Conservation (phyloP, 1,140 invertebrate species). For the Calliopsis andreniformis region DNA sequence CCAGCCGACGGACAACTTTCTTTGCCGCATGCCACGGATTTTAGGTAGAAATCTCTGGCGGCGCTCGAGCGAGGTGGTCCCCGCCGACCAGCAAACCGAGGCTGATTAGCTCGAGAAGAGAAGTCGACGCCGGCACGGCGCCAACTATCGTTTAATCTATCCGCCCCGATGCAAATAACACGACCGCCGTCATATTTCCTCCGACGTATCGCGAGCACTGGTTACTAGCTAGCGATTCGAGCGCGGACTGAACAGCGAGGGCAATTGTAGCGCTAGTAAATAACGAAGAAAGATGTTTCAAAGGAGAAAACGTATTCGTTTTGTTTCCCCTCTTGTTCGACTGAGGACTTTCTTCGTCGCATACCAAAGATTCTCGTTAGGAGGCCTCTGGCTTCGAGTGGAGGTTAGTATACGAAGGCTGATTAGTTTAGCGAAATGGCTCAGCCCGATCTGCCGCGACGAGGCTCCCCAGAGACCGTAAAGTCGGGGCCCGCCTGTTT, state of each 20-base stretch:
- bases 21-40: constrained; percentile 66
- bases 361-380: no score
- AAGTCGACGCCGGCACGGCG: constrained; percentile 7
- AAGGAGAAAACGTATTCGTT: no score
- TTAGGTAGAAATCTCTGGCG: constrained; percentile 53
- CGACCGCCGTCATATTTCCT: not conserved
- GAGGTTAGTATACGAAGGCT: constrained; percentile 17
- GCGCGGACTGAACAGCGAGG: not conserved
- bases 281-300: not conserved
- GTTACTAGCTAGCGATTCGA: constrained; percentile 13
- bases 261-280: no score
- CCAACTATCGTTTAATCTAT: constrained; percentile 16
- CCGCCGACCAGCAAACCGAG: constrained; percentile 47
- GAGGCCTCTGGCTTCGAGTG: not conserved
- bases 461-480: constrained; percentile 37
- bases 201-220: not conserved
- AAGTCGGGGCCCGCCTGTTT: constrained; percentile 38
- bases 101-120: constrained; percentile 43
- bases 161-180: constrained; percentile 23
- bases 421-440: constrained; percentile 69
- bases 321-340: not conserved
- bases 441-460: constrained; percentile 58
- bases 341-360: not conserved
- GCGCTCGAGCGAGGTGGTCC: constrained; percentile 61
- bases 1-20: constrained; percentile 59